Evolutionary conservation across 2,113 vertebrate species (phyloP).

Genomic region (Azemiops feae): DNA sequence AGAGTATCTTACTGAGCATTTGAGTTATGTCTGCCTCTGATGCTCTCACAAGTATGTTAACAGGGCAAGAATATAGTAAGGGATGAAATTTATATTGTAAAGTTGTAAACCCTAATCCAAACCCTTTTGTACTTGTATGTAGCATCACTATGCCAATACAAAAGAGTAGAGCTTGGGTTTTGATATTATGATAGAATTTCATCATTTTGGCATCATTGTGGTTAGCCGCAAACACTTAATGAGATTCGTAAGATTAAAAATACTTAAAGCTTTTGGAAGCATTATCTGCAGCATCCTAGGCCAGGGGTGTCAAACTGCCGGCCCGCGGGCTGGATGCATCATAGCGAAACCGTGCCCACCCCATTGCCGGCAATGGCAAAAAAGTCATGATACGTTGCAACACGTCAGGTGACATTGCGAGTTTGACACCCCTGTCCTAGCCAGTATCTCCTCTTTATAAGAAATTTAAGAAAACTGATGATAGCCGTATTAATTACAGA

Average conservation of each 20-base stretch:
- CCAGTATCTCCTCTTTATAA: neutral
- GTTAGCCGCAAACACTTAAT: neutral
- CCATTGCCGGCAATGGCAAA: too few species aligned
- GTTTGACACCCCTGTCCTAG: neutral
- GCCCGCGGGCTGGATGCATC: too few species aligned
- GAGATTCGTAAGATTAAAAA: neutral
- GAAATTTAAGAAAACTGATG: neutral
- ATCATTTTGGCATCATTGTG: neutral
- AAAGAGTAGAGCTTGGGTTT: neutral
- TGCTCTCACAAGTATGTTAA: neutral
- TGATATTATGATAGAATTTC: neutral
- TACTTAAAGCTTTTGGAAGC: neutral
- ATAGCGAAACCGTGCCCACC: too few species aligned
- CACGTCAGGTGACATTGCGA: too few species aligned
- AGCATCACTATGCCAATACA: neutral
- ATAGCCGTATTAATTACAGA: neutral
- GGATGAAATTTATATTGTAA: neutral
- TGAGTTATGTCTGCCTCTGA: neutral
- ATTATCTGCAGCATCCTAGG: neutral
- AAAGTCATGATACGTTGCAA: too few species aligned
- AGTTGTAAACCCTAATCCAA: neutral
- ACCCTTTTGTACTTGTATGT: neutral
- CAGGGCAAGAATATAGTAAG: neutral
- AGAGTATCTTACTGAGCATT: neutral
- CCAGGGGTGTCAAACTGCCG: too few species aligned